These are phyloP conservation scores for Enteromius argenteus DNA, from an alignment of 2,797 vertebrate genomes.

Conservation along the genomic window DNA sequence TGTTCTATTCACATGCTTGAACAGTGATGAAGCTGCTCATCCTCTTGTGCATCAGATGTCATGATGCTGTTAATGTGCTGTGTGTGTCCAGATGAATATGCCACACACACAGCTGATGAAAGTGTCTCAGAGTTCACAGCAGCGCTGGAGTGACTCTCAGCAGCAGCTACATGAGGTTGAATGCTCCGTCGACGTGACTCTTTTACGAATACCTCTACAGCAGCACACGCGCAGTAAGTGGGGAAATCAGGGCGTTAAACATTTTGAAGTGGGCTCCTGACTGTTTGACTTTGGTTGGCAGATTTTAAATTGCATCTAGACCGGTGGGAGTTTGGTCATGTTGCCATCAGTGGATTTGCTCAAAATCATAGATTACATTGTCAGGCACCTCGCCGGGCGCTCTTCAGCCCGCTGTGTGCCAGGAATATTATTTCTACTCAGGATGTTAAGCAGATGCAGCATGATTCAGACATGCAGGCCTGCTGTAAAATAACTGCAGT, in stretches of 20 bases:
- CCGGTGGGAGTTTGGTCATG: slow-evolving; percentile 25
- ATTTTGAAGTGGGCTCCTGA: slow-evolving; percentile 43
- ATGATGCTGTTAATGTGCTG: slow-evolving; percentile 17
- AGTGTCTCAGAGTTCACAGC: slow-evolving; percentile 47
- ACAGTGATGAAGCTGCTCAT: neutral
- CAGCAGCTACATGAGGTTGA: slow-evolving; percentile 16
- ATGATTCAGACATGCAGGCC: neutral
- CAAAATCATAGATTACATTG: slow-evolving; percentile 16
- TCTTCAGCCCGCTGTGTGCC: neutral
- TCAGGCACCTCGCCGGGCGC: neutral
- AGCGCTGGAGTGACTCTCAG: slow-evolving; percentile 41
- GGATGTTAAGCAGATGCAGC: neutral
- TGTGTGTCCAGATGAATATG: slow-evolving; percentile 21
- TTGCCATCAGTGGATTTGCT: slow-evolving; percentile 29
- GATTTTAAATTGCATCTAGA: slow-evolving; percentile 52
- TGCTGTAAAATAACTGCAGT: neutral
- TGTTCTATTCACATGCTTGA: neutral
- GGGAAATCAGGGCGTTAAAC: slow-evolving; percentile 26
- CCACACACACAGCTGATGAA: slow-evolving; percentile 23
- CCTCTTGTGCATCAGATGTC: neutral
- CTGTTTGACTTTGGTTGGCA: slow-evolving; percentile 40
- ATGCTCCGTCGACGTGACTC: slow-evolving; percentile 32
- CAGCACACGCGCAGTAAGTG: slow-evolving; percentile 2
- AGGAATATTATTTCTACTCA: slow-evolving; percentile 21
- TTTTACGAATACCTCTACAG: slow-evolving; percentile 36